phyloP scores from a whole-genome alignment of 2,113 vertebrate genomes.

The Epinephelus cyanopodus region DNA sequence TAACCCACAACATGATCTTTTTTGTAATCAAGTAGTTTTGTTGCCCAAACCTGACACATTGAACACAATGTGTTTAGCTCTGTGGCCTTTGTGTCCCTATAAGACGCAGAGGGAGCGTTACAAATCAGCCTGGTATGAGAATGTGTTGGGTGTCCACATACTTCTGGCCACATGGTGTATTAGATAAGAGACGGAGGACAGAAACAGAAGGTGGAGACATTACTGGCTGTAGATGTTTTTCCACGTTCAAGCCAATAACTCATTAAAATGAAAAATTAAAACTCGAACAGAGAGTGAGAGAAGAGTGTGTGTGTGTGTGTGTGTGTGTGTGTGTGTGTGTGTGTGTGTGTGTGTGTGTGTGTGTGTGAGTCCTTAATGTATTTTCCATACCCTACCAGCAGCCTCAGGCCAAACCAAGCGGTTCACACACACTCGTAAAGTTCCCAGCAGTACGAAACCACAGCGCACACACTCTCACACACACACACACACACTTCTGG shows the following conservation, averaged over 20 bases:
- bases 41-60: too few species aligned
- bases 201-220: not conserved
- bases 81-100: too few species aligned
- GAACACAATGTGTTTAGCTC: too few species aligned
- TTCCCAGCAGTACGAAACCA: slow-evolving; percentile 56
- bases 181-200: too few species aligned
- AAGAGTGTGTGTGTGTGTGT: not conserved
- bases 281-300: not conserved
- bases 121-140: too few species aligned
- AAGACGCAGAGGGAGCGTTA: too few species aligned
- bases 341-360: not conserved
- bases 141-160: too few species aligned
- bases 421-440: slow-evolving; percentile 66
- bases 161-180: too few species aligned
- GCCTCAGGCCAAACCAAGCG: slow-evolving; percentile 61
- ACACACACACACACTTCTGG: slow-evolving; percentile 6
- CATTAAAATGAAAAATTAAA: slow-evolving; percentile 27
- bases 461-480: slow-evolving; percentile 36
- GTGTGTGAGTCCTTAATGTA: slow-evolving; percentile 39
- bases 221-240: not conserved
- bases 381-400: slow-evolving; percentile 65
- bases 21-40: too few species aligned
- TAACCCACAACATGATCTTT: too few species aligned
- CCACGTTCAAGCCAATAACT: slow-evolving; percentile 24
- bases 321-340: not conserved